Conservation (phyloP, 2,113 vertebrate genomes). For the Thymallus thymallus region DNA sequence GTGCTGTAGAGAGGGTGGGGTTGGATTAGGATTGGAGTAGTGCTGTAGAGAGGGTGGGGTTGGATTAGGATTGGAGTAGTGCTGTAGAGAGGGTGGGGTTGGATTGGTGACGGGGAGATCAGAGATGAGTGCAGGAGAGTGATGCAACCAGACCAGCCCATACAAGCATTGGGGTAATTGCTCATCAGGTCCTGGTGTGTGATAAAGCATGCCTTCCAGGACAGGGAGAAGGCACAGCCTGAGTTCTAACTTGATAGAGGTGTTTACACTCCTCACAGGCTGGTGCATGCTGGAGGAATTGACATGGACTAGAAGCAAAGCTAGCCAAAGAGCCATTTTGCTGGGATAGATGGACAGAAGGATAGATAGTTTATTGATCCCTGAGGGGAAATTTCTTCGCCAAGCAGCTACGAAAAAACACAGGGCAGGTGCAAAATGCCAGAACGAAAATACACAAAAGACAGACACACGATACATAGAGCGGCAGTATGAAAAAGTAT, state of each 20-base stretch:
- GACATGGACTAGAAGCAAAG: no score
- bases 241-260: not conserved
- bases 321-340: no score
- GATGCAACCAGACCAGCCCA: conserved; percentile 41
- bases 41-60: no score
- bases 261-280: conserved; percentile 22
- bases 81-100: not conserved
- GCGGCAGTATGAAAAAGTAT: no score
- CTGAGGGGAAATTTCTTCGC: no score
- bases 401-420: no score
- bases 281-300: conserved; percentile 50
- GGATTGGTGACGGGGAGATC: conserved; percentile 3
- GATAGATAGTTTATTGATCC: no score
- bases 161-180: conserved; percentile 22
- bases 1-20: not conserved
- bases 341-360: no score
- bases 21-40: not conserved
- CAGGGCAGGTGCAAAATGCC: no score
- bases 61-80: not conserved
- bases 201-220: not conserved
- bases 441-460: no score
- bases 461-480: no score
- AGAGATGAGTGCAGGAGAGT: conserved; percentile 21
- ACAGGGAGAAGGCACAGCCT: not conserved
- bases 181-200: no score